A percentile compares a stretch with the other conserved stretches of the same genome.
These are phyloP conservation scores for Zoanthus gigantus DNA, from an alignment of 92 coral and sea anemone species.

Conservation along the genomic window DNA sequence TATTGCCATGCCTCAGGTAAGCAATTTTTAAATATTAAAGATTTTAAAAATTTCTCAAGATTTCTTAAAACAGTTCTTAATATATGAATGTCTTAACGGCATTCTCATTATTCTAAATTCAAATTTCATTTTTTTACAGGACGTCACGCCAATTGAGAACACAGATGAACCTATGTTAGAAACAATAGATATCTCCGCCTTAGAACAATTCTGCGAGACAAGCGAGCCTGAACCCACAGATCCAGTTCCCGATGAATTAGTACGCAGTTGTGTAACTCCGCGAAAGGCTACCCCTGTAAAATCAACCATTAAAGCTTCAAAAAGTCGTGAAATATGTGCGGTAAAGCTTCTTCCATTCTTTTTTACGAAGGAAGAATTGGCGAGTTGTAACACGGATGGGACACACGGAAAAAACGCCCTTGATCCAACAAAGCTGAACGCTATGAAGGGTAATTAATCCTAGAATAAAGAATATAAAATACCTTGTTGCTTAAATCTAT, in stretches of 20 bases:
- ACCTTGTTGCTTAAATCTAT: not conserved
- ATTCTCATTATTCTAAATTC: not conserved
- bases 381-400: slow-evolving; percentile 19
- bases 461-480: not conserved
- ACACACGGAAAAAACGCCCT: slow-evolving; percentile 1
- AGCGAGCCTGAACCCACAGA: not conserved
- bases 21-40: no score
- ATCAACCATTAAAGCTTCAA: not conserved
- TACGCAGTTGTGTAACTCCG: not conserved
- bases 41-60: no score
- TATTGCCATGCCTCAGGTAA: not conserved
- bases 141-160: not conserved
- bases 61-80: no score
- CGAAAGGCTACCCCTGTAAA: not conserved
- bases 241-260: not conserved
- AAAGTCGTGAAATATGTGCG: not conserved
- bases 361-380: not conserved
- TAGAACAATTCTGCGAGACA: not conserved
- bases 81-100: no score
- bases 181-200: not conserved
- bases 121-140: slow-evolving; percentile 3
- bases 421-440: not conserved
- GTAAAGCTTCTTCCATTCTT: slow-evolving; percentile 10
- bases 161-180: not conserved
- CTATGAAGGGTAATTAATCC: not conserved